Evolutionary conservation across 2,113 vertebrate genomes (phyloP), one percentile per base, ranked within the genome.

Genomic region (Mustela lutreola): DNA sequence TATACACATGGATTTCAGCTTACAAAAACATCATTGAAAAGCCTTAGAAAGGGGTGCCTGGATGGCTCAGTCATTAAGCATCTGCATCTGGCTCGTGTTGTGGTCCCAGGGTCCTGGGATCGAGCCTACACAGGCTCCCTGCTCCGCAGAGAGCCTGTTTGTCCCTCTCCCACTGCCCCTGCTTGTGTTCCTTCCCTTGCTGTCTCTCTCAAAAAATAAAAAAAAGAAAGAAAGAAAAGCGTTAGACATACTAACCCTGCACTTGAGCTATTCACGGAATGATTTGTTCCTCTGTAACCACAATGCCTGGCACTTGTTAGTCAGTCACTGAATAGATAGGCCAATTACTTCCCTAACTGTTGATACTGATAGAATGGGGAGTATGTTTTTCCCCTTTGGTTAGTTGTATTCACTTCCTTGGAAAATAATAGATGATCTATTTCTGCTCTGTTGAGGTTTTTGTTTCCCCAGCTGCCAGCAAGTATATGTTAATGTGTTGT

Each of bases 321-420:
- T 15, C 12, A 15, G 18, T 79, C 42, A 67, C 7, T 84, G 42
- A 67, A 76, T 80, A 86, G 21, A 39, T 28, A 50, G 6, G 26
- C 83, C 28, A 58, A 0, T 96, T 93, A 75, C 53, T 22, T 81
- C 26, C 62, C 53, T 73, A 48, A 67, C 65, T 89, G 26, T 93
- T 58, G 70, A 53, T 80, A 60, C 50, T 62, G 73, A 82, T 58
- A 78, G 1, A 70, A 6, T 70, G 18, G 18, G 24, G 24, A 78
- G 58, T 82, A 45, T 56, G 24, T 31, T 53, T 89, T 79, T 78
- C 4, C 7, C 53, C 24, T 82, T 62, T 83, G 78, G 24, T 28
- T 73, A 84, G 2, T 11, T 90, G 4, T 95, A 92, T 89, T 84
- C 33, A 76, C 42, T 95, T 97, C 33, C 58, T 70, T 96, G 60